Conservation (phyloP, 2,888 invertebrate genomes). For the Falcaria lacertinaria region DNA sequence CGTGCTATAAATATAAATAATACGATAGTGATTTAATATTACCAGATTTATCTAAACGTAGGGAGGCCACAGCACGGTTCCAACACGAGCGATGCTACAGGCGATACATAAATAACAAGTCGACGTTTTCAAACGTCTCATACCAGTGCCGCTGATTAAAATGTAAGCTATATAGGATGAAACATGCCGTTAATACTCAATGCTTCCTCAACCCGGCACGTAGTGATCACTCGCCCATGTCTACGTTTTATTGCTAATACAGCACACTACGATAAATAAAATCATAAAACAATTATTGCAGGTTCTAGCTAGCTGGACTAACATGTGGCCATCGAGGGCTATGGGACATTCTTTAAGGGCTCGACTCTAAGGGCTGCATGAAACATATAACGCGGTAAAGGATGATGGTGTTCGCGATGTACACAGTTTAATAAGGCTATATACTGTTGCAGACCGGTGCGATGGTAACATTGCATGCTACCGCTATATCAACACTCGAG, state of each 20-base stretch:
- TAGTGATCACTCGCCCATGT: constrained; percentile 7
- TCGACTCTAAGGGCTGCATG: constrained; percentile 27
- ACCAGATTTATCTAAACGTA: constrained; percentile 19
- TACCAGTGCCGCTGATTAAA: constrained; percentile 21
- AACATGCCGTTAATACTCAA: constrained; percentile 23
- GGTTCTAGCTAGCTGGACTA: constrained; percentile 49
- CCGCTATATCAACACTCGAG: constrained; percentile 4
- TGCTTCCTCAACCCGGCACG: constrained; percentile 11
- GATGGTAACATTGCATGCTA: constrained; percentile 37
- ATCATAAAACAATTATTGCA: constrained; percentile 17
- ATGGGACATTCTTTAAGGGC: constrained; percentile 17
- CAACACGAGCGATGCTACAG: constrained; percentile 33
- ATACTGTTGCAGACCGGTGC: constrained; percentile 30
- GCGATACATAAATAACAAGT: constrained; percentile 21
- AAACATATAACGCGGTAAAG: constrained; percentile 36
- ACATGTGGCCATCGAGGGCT: constrained; percentile 32
- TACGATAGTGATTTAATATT: constrained; percentile 25
- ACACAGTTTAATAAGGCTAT: constrained; percentile 47
- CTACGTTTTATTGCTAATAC: constrained; percentile 23
- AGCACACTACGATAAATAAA: constrained; percentile 24
- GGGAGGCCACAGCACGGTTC: constrained; percentile 31
- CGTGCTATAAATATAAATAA: constrained; percentile 24
- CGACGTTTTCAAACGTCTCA: constrained; percentile 18
- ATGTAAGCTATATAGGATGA: constrained; percentile 21
- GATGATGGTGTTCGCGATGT: constrained; percentile 47